Conservation (phyloP, 2,797 vertebrate genomes). For the Bufotes viridis region DNA sequence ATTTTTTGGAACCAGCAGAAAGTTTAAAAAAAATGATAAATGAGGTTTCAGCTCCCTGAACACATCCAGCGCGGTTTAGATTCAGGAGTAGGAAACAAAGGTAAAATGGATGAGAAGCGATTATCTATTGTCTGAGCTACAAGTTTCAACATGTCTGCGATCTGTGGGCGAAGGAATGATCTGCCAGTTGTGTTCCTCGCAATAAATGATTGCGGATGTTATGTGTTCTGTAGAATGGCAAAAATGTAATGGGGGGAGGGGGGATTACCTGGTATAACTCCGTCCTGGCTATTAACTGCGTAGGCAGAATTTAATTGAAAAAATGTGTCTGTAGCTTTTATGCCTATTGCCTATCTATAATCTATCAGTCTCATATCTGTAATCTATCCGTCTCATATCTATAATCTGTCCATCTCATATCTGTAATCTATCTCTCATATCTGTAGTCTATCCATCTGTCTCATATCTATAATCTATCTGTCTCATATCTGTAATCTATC, state of each 20-base stretch:
- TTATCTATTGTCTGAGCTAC: constrained; percentile 4
- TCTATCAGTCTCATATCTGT: too few species aligned
- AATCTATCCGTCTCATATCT: too few species aligned
- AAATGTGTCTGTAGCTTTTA: background rate
- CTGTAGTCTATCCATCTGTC: too few species aligned
- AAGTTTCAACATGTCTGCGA: constrained; percentile 30
- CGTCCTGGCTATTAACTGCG: background rate
- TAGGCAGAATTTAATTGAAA: background rate
- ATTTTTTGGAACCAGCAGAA: background rate
- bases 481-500: background rate
- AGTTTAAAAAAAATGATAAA: background rate
- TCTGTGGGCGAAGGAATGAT: background rate
- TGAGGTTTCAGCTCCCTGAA: background rate
- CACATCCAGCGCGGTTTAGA: background rate
- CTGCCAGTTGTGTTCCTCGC: background rate
- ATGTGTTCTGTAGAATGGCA: background rate
- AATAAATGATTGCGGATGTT: constrained; percentile 12
- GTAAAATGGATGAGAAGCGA: background rate
- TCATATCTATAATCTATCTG: too few species aligned
- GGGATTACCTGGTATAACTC: background rate
- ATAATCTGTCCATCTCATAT: too few species aligned
- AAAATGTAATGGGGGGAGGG: background rate
- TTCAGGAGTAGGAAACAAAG: constrained; percentile 13
- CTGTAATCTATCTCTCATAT: too few species aligned
- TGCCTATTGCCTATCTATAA: background rate